Evolutionary conservation across 2,888 invertebrate genomes (phyloP).

Genomic region (Dasysyrphus albostriatus): DNA sequence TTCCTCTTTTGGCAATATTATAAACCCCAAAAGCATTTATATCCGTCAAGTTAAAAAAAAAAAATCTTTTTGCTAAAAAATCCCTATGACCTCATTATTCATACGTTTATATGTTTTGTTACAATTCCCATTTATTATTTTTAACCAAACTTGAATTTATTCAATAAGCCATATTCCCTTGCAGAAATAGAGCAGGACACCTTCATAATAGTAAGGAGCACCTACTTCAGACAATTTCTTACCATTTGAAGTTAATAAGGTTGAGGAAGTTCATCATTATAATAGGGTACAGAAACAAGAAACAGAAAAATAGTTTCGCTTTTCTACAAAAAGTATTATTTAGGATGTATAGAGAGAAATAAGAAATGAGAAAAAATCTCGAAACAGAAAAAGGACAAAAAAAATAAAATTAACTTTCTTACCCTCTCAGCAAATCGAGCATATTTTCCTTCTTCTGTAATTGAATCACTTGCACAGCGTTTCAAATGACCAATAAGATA

Average conservation of each 20-base stretch:
- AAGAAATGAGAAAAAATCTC: neutral
- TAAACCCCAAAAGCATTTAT: too few relatives aligned
- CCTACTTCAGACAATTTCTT: neutral
- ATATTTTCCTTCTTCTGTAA: constrained; percentile 97
- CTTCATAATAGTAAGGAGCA: neutral
- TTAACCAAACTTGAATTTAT: neutral
- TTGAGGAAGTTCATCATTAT: neutral
- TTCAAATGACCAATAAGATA: constrained; percentile 95
- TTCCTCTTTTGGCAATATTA: too few relatives aligned
- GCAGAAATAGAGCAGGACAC: neutral
- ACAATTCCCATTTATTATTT: neutral
- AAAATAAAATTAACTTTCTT: constrained; percentile 51
- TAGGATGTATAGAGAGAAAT: neutral
- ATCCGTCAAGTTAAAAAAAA: too few relatives aligned
- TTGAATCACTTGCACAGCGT: constrained; percentile 93
- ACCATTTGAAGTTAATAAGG: neutral
- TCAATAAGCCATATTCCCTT: neutral
- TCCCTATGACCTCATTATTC: too few relatives aligned
- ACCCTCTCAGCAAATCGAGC: constrained; percentile 96
- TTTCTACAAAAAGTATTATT: neutral
- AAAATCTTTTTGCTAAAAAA: too few relatives aligned
- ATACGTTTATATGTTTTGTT: too few relatives aligned
- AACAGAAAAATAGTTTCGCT: neutral
- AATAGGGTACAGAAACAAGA: neutral
- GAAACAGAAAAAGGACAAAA: neutral